Evolutionary conservation across 2,113 vertebrate species (phyloP).

Genomic region (Lepus timidus): DNA sequence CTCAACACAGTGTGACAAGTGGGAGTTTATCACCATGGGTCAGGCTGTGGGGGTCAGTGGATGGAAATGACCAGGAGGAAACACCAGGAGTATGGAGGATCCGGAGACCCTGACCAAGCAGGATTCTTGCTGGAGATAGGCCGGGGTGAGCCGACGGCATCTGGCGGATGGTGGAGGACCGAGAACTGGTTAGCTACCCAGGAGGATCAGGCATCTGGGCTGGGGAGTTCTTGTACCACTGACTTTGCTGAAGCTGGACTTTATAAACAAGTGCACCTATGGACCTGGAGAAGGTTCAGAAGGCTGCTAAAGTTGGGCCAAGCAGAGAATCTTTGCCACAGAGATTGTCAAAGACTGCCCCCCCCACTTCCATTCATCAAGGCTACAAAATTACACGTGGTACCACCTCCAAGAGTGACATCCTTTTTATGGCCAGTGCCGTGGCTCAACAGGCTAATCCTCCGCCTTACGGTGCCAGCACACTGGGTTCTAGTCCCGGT

Average conservation of each 20-base stretch:
- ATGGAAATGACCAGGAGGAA: neutral
- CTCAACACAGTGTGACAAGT: neutral
- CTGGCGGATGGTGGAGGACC: neutral
- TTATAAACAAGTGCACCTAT: neutral
- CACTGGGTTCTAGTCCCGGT: no score
- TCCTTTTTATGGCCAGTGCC: neutral
- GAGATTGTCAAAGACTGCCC: neutral
- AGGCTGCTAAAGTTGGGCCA: neutral
- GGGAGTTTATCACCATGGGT: no score
- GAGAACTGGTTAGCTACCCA: no score
- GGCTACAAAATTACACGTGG: neutral
- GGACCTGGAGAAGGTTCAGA: neutral
- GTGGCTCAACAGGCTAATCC: no score
- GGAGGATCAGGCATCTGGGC: neutral
- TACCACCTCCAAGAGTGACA: neutral
- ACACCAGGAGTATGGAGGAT: neutral
- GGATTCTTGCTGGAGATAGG: neutral
- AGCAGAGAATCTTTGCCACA: neutral
- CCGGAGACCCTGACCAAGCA: neutral
- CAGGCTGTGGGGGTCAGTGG: neutral
- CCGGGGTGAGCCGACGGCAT: rapidly evolving
- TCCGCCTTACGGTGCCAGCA: no score
- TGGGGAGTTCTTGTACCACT: neutral
- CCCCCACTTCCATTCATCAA: no score
- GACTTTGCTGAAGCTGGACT: neutral